A percentile compares a stretch with the other conserved stretches of the same genome.
phyloP scores from a whole-genome alignment of 2,888 invertebrate genomes.

The Aphidius colemani region DNA sequence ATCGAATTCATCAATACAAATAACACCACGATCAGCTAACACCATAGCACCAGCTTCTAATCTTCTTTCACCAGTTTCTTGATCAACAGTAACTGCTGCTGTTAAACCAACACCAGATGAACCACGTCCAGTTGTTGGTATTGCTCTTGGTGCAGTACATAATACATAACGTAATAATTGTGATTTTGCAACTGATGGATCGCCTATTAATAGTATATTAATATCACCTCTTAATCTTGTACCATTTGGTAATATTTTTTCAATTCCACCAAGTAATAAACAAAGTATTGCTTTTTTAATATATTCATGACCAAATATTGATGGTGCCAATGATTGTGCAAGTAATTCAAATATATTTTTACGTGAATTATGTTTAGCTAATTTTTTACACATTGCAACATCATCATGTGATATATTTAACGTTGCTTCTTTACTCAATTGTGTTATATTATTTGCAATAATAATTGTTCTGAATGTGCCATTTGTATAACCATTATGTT shows the following conservation, averaged over 20 bases:
- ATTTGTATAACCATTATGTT: conserved; percentile 88
- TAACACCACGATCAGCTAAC: conserved; percentile 96
- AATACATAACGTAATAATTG: conserved; percentile 93
- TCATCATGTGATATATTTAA: conserved; percentile 82
- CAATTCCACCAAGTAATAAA: conserved; percentile 90
- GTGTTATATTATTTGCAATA: conserved; percentile 90
- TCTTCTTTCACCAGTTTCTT: conserved; percentile 86
- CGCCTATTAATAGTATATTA: conserved; percentile 93
- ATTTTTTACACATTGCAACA: conserved; percentile 83
- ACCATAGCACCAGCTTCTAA: conserved; percentile 99
- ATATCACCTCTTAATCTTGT: conserved; percentile 89
- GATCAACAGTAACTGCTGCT: conserved; percentile 96
- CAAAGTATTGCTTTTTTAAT: conserved; percentile 97
- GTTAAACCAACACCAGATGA: conserved; percentile 98
- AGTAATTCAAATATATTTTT: conserved; percentile 87
- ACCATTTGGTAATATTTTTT: conserved; percentile 90
- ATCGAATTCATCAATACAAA: conserved; percentile 98
- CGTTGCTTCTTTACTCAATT: conserved; percentile 85
- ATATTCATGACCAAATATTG: conserved; percentile 95
- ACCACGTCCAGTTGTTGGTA: conserved; percentile 96
- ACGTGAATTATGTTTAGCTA: conserved; percentile 69
- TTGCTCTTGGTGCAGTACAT: conserved; percentile 91
- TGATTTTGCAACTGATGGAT: conserved; percentile 98
- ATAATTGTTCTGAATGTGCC: conserved; percentile 93
- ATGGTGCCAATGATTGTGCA: conserved; percentile 92